phyloP scores from a whole-genome alignment of 2,113 vertebrate genomes.

The Corapipo altera region DNA sequence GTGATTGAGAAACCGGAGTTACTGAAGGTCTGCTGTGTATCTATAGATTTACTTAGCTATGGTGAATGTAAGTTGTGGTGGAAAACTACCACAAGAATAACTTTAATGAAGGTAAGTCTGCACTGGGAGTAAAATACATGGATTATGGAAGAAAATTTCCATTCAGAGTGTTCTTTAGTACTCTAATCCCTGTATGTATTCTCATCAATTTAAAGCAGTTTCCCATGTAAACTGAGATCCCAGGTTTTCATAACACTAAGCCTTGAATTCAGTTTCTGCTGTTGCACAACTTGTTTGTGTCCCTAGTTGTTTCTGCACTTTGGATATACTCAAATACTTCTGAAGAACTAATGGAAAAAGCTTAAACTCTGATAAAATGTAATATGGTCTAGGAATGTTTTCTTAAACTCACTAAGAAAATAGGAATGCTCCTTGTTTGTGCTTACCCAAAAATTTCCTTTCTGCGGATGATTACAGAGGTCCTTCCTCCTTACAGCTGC shows the following conservation, averaged over 20 bases:
- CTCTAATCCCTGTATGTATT: neutral
- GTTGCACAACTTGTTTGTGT: neutral
- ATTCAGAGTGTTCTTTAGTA: neutral
- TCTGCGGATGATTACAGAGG: accelerated
- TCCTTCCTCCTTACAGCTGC: neutral
- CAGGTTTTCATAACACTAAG: neutral
- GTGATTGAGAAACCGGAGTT: neutral
- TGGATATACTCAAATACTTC: neutral
- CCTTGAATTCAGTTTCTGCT: neutral
- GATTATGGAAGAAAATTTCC: neutral
- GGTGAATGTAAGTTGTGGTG: neutral
- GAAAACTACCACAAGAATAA: neutral
- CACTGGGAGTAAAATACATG: neutral
- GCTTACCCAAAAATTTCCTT: neutral
- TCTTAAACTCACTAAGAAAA: neutral
- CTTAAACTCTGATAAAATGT: neutral
- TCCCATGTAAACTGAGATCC: neutral
- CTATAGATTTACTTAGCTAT: neutral
- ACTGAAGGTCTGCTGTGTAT: neutral
- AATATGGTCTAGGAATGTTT: neutral
- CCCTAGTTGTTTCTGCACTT: neutral
- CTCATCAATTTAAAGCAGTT: neutral
- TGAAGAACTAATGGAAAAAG: neutral
- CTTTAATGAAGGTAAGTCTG: neutral
- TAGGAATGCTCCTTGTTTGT: neutral